Percentiles rank a stretch among this genome's conserved stretches.
phyloP scores from a whole-genome alignment of 2,797 vertebrate genomes.

The Vultur gryphus region DNA sequence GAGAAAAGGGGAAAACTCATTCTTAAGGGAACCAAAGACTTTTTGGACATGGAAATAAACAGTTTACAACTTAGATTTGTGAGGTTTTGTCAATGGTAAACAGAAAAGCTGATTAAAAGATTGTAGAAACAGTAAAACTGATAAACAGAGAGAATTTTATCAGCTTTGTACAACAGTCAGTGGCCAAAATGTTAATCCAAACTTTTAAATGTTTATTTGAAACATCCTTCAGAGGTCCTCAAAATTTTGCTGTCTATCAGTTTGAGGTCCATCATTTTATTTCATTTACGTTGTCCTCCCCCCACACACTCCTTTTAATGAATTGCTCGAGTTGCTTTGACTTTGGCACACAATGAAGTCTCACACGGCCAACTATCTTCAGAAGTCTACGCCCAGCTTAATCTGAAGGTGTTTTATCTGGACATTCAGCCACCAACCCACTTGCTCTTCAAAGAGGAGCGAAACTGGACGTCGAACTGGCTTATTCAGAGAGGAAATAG shows the following conservation, averaged over 20 bases:
- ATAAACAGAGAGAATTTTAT: neutral
- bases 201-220: neutral
- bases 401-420: constrained; percentile 10
- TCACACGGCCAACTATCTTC: neutral
- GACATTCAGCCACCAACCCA: neutral
- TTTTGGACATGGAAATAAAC: neutral
- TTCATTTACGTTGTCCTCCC: neutral
- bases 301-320: neutral
- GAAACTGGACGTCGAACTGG: neutral
- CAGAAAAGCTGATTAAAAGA: neutral
- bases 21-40: neutral
- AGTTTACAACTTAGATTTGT: neutral
- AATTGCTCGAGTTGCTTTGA: neutral
- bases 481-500: neutral
- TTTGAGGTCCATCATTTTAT: neutral
- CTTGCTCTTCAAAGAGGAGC: neutral
- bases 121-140: neutral
- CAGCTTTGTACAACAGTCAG: neutral
- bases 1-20: neutral
- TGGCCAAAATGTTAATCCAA: neutral
- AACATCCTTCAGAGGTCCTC: neutral
- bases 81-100: neutral
- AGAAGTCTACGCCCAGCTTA: neutral
- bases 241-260: neutral
- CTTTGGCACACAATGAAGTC: neutral